Conservation (phyloP, 2,888 invertebrate genomes). For the Neoaliturus tenellus region DNA sequence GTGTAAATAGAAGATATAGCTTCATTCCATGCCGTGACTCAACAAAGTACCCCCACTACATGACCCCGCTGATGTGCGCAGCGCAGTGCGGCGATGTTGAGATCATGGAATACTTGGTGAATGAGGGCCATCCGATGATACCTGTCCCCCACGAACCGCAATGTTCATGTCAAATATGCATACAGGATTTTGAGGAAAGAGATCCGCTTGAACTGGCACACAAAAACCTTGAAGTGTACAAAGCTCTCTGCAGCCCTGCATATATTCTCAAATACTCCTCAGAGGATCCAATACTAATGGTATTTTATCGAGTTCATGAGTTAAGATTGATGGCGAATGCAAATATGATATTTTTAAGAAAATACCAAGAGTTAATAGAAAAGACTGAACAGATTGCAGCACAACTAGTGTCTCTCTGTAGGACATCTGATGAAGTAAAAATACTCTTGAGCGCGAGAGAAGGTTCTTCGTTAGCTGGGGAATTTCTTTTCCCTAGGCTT, state of each 20-base stretch:
- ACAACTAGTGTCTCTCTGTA: conserved; percentile 76
- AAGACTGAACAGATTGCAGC: conserved; percentile 71
- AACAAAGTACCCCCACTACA: conserved; percentile 80
- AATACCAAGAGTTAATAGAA: conserved; percentile 78
- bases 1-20: conserved; percentile 71
- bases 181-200: conserved; percentile 71
- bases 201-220: conserved; percentile 77
- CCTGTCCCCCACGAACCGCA: conserved; percentile 78
- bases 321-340: conserved; percentile 76
- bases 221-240: conserved; percentile 79
- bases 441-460: conserved; percentile 77
- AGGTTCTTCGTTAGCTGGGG: conserved; percentile 70
- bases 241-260: conserved; percentile 81
- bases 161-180: conserved; percentile 73
- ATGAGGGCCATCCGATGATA: conserved; percentile 79
- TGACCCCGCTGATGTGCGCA: conserved; percentile 83
- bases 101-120: conserved; percentile 79
- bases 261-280: conserved; percentile 80
- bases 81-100: conserved; percentile 84
- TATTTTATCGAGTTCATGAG: conserved; percentile 79
- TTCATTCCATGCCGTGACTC: conserved; percentile 70
- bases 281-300: conserved; percentile 81
- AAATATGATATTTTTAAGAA: conserved; percentile 79
- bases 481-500: conserved; percentile 79
- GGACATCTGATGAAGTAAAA: conserved; percentile 83